Evolutionary conservation across 2,113 vertebrate genomes (phyloP), one percentile per base, ranked within the genome.

Genomic region (Mesitornis unicolor): DNA sequence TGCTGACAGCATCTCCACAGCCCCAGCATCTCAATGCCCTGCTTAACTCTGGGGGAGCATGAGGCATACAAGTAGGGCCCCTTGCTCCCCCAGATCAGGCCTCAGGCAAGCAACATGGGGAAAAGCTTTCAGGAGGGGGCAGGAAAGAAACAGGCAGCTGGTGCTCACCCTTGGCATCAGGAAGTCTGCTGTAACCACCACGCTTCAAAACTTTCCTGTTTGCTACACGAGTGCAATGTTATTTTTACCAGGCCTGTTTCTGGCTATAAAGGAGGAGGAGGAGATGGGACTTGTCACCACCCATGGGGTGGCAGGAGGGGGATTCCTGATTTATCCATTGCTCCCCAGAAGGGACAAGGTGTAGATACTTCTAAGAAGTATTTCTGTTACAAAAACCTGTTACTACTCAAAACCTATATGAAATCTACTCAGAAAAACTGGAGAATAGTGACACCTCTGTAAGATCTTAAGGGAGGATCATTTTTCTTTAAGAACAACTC

Each of bases 31-130:
- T 38, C 64, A 22, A 13, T 2, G 21, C 17, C 26, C 57, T 81
- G 54, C 38, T 51, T 31, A 56, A 38, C 70, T 31, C 11, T 7
- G 10, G 45, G 14, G 40, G 16, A 43, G 13, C n/a, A n/a, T 1
- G 1, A 51, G 5, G 36, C 0, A 1, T 0, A 1, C 11, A 33
- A 43, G 28, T 24, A 24, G 18, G 19, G 20, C 7, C 16, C 43
- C 48, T 33, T 65, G 33, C 13, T 47, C 45, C 45, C 7, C 36
- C 31, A 45, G 7, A 33, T 67, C 35, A 45, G 57, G 47, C 56
- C 57, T 84, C 24, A 43, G 36, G 25, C 33, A 57, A 67, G 26
- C 26, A 75, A 48, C 20, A 19, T 1, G 10, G 45, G 33, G 21
- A 25, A 12, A 57, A 38, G 7, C 4, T 8, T 19, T 7, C 22